phyloP scores from a whole-genome alignment of 1,140 invertebrate species.

The Pseudomyrmex flavicornis region DNA sequence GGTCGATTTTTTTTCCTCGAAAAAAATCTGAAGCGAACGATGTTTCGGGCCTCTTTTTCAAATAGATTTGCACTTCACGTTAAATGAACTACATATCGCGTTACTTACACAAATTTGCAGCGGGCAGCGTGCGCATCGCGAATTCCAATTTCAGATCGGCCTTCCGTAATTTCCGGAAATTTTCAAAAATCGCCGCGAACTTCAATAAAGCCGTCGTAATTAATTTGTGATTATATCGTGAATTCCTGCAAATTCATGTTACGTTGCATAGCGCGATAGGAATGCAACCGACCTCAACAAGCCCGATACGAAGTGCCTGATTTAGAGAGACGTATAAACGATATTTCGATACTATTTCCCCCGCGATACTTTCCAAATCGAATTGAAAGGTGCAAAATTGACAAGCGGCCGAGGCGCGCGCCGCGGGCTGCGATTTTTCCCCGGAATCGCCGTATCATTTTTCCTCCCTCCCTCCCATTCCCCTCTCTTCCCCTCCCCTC shows the following conservation, averaged over 20 bases:
- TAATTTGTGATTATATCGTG: conserved; percentile 75
- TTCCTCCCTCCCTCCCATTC: not conserved
- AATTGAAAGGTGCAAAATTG: conserved; percentile 65
- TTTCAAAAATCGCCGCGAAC: conserved; percentile 71
- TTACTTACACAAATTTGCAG: conserved; percentile 57
- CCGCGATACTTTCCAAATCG: conserved; percentile 63
- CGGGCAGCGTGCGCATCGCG: conserved; percentile 60
- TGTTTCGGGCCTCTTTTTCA: conserved; percentile 52
- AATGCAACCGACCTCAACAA: conserved; percentile 75
- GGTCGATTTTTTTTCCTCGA: not conserved
- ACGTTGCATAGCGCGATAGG: conserved; percentile 73
- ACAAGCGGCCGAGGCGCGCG: conserved; percentile 55
- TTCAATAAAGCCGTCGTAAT: conserved; percentile 76
- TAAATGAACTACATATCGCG: conserved; percentile 65
- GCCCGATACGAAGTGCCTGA: conserved; percentile 71
- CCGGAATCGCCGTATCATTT: conserved; percentile 56
- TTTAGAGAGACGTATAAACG: conserved; percentile 75
- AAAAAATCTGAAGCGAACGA: conserved; percentile 15
- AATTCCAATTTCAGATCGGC: conserved; percentile 74
- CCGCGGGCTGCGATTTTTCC: conserved; percentile 55
- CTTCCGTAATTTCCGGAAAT: conserved; percentile 74
- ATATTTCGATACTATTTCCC: conserved; percentile 73
- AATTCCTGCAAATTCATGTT: conserved; percentile 74
- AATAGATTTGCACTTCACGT: conserved; percentile 53
- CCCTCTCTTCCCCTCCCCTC: not conserved